phyloP scores from a whole-genome alignment of 2,113 vertebrate species.

The Cryptomyrus ogoouensis region DNA sequence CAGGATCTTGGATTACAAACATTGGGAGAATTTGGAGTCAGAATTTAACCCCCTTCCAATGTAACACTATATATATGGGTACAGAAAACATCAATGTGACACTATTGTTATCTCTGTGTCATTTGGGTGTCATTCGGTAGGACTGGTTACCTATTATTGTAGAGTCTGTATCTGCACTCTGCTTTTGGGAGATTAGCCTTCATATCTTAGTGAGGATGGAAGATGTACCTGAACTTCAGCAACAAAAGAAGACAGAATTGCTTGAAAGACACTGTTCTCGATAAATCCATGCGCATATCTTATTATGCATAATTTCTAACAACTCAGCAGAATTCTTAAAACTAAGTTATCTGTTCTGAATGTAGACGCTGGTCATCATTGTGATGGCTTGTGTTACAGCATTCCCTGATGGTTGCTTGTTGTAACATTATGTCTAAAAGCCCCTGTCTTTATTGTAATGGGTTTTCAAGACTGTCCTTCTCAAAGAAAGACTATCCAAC shows the following conservation, averaged over 20 bases:
- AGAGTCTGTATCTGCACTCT: not conserved
- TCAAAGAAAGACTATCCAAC: not conserved
- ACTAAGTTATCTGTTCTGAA: not conserved
- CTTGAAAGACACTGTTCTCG: not conserved
- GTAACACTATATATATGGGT: not conserved
- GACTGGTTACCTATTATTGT: not conserved
- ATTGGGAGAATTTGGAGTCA: slow-evolving; percentile 3
- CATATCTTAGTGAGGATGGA: not conserved
- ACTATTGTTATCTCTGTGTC: not conserved
- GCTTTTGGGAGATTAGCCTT: not conserved
- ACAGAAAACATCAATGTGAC: not conserved
- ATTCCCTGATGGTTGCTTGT: not conserved
- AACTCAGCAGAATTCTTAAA: not conserved
- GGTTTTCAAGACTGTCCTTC: not conserved
- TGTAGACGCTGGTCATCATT: not conserved
- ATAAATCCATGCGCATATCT: not conserved
- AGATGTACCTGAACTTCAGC: not conserved
- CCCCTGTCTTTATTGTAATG: not conserved
- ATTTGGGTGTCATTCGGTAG: not conserved
- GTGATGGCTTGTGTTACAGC: not conserved
- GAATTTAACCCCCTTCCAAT: not conserved
- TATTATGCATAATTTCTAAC: not conserved
- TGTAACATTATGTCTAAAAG: not conserved
- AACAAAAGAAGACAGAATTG: not conserved
- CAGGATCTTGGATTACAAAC: slow-evolving; percentile 7